phyloP scores from a whole-genome alignment of 2,797 vertebrate genomes.

The Gadopsis marmoratus region DNA sequence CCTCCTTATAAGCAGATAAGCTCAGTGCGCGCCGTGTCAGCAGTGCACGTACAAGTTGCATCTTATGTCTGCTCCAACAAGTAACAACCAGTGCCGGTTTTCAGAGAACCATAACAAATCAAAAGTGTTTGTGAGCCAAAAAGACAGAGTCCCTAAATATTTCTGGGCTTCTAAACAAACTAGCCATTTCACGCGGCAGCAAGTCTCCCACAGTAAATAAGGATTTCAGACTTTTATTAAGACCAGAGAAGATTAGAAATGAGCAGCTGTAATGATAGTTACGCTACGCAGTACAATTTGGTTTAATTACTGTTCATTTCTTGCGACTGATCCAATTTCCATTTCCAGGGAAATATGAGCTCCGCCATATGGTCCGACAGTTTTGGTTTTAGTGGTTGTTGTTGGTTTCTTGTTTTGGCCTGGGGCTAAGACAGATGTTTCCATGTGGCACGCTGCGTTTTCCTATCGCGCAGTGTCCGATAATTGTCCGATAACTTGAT shows the following conservation, averaged over 20 bases:
- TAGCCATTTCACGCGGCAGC: conserved; percentile 51
- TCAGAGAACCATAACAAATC: conserved; percentile 78
- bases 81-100: conserved; percentile 52
- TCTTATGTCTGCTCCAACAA: conserved; percentile 45
- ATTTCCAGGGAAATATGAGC: conserved; percentile 32
- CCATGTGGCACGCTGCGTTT: conserved; percentile 45
- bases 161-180: conserved; percentile 81
- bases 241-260: conserved; percentile 54
- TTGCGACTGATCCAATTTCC: conserved; percentile 27
- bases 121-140: conserved; percentile 78
- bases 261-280: conserved; percentile 45
- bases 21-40: conserved; percentile 2
- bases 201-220: conserved; percentile 54
- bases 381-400: conserved; percentile 39
- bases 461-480: conserved; percentile 38
- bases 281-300: conserved; percentile 19
- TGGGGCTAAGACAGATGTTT: conserved; percentile 71
- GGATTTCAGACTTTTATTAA: conserved; percentile 61
- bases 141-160: conserved; percentile 82
- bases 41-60: conserved; percentile 42
- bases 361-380: conserved; percentile 45
- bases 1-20: conserved; percentile 58
- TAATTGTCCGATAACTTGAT: conserved; percentile 35
- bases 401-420: conserved; percentile 44
- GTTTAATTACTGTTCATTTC: conserved; percentile 43